phyloP scores from a whole-genome alignment of 2,797 vertebrate species.

The Ficedula albicollis region DNA sequence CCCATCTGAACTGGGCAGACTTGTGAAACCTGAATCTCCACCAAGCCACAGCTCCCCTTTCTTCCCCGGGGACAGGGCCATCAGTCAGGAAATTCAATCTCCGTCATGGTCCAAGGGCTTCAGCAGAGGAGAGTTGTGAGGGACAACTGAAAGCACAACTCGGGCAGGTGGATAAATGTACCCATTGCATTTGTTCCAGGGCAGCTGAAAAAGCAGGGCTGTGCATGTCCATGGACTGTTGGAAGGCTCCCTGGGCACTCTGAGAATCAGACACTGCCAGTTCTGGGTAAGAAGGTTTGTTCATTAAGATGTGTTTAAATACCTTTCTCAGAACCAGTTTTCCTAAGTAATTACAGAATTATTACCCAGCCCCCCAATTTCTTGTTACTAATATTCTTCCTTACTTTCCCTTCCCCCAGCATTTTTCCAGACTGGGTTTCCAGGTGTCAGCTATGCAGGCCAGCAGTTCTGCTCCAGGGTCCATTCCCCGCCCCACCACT shows the following conservation, averaged over 20 bases:
- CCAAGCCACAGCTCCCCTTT: not conserved
- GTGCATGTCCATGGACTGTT: not conserved
- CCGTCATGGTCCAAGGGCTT: not conserved
- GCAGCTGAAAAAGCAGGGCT: not conserved
- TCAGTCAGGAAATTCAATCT: conserved; percentile 28
- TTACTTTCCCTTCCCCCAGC: not conserved
- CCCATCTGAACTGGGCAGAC: not conserved
- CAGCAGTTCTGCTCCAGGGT: not conserved
- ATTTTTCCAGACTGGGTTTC: not conserved
- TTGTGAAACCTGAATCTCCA: conserved; percentile 4
- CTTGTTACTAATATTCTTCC: not conserved
- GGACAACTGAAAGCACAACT: not conserved
- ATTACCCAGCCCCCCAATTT: not conserved
- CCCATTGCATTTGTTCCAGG: rapidly evolving
- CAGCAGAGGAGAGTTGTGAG: rapidly evolving
- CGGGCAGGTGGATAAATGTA: not conserved
- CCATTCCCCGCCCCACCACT: not conserved
- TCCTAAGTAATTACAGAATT: not conserved
- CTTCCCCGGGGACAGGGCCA: not conserved
- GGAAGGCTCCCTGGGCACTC: rapidly evolving
- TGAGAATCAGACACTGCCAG: not conserved
- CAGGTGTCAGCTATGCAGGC: not conserved
- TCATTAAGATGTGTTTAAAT: not conserved
- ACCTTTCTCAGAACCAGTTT: not conserved
- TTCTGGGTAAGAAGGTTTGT: not conserved